phyloP scores from a whole-genome alignment of 2,113 vertebrate genomes.

The Micronisus gabar region DNA sequence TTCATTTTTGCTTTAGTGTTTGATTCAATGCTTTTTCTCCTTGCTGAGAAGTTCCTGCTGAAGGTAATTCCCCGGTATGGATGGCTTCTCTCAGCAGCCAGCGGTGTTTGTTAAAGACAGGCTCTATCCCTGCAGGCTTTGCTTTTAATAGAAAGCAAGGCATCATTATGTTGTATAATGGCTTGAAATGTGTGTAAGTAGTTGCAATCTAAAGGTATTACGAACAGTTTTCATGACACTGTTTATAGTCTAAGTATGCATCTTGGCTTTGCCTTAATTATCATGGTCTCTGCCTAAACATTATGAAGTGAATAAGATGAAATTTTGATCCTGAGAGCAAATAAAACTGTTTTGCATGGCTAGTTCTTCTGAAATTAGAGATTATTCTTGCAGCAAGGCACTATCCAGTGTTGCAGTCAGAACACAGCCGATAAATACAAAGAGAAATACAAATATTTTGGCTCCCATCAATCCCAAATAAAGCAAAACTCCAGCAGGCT shows the following conservation, averaged over 20 bases:
- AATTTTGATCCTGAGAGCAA: neutral
- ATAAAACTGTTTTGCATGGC: neutral
- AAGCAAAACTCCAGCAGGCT: neutral
- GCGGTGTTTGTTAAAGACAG: neutral
- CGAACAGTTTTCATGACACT: neutral
- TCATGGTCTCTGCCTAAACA: neutral
- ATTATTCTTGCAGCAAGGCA: neutral
- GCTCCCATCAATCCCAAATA: neutral
- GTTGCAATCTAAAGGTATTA: neutral
- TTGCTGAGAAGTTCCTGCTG: neutral
- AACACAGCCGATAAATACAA: neutral
- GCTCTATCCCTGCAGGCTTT: neutral
- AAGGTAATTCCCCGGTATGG: neutral
- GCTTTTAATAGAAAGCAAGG: neutral
- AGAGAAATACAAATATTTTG: neutral
- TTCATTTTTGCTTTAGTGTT: neutral
- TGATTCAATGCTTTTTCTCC: neutral
- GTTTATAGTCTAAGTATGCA: neutral
- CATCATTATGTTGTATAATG: neutral
- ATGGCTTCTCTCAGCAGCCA: neutral
- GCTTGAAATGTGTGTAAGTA: neutral
- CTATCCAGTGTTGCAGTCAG: neutral
- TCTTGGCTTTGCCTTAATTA: neutral
- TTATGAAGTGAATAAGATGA: neutral
- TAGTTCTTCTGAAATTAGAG: neutral